Evolutionary conservation across 1,140 invertebrate genomes (phyloP).

Genomic region (Drosophila ficusphila): DNA sequence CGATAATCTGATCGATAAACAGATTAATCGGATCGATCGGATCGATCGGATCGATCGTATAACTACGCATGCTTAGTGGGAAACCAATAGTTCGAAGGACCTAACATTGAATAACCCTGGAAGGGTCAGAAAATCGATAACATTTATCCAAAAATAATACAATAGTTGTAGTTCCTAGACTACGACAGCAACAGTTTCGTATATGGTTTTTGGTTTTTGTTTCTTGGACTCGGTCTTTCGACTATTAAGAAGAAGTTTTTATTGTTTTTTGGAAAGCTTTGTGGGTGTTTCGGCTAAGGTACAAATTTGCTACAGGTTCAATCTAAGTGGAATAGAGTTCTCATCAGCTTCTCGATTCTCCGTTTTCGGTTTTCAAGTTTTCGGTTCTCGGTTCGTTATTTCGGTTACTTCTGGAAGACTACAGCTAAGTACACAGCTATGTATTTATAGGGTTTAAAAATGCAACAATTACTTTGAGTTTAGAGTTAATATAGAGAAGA

Average conservation of each 20-base stretch:
- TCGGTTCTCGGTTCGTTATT: slow-evolving; percentile 11
- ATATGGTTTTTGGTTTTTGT: slow-evolving; percentile 10
- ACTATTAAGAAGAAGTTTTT: slow-evolving; percentile 22
- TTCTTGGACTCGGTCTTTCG: slow-evolving; percentile 13
- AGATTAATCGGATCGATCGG: slow-evolving; percentile 37
- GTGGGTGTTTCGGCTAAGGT: slow-evolving; percentile 73
- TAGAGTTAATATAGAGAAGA: slow-evolving; percentile 38
- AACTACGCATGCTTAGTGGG: slow-evolving; percentile 25
- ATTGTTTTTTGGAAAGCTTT: slow-evolving; percentile 62
- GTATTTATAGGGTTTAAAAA: slow-evolving; percentile 39
- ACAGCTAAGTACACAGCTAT: slow-evolving; percentile 64
- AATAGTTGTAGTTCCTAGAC: not conserved
- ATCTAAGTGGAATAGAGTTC: slow-evolving; percentile 48
- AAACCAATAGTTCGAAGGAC: slow-evolving; percentile 66
- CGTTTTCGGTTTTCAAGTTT: slow-evolving; percentile 19
- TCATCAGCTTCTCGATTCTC: slow-evolving; percentile 20
- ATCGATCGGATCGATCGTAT: slow-evolving; percentile 36
- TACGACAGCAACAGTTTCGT: slow-evolving; percentile 4
- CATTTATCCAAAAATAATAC: slow-evolving; percentile 76
- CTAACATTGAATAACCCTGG: slow-evolving; percentile 34
- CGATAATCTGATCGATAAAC: too few relatives aligned
- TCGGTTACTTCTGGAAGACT: slow-evolving; percentile 60
- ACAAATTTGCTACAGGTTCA: slow-evolving; percentile 76
- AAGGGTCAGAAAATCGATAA: slow-evolving; percentile 27
- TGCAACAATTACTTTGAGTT: slow-evolving; percentile 56